Percentiles rank a stretch among this genome's conserved stretches.
phyloP scores from a whole-genome alignment of 2,888 invertebrate genomes.

The Andrena bucephala region DNA sequence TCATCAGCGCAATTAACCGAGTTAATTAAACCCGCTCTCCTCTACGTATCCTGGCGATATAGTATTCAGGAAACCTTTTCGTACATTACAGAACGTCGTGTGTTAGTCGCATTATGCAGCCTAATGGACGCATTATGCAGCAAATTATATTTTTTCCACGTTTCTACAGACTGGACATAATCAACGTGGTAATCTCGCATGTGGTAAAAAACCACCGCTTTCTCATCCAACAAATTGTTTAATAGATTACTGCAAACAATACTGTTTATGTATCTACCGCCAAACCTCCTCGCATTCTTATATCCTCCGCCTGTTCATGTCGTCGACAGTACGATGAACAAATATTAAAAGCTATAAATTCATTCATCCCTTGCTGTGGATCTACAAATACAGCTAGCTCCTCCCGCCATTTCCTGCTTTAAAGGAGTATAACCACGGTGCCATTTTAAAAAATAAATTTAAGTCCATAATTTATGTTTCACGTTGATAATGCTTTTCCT shows the following conservation, averaged over 20 bases:
- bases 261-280: slow-evolving; percentile 46
- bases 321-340: slow-evolving; percentile 69
- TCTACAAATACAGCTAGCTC: background rate
- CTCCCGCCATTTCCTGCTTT: slow-evolving; percentile 52
- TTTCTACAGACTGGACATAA: slow-evolving; percentile 45
- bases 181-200: slow-evolving; percentile 51
- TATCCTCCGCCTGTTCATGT: slow-evolving; percentile 15
- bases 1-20: slow-evolving; percentile 10
- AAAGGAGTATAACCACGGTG: slow-evolving; percentile 73
- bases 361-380: slow-evolving; percentile 62
- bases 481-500: background rate
- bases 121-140: slow-evolving; percentile 41
- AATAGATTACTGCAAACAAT: slow-evolving; percentile 54
- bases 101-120: slow-evolving; percentile 25
- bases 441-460: slow-evolving; percentile 30
- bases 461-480: background rate
- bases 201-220: slow-evolving; percentile 41
- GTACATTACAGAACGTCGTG: slow-evolving; percentile 5
- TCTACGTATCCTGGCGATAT: background rate
- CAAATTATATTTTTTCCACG: slow-evolving; percentile 46
- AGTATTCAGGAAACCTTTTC: slow-evolving; percentile 7
- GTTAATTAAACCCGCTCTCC: slow-evolving; percentile 8
- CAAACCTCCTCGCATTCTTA: background rate
- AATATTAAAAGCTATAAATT: slow-evolving; percentile 79
- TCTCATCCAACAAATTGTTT: slow-evolving; percentile 54